Percentiles rank a stretch among this genome's conserved stretches.
Conservation (phyloP, 2,888 invertebrate genomes). For the Chouioia cunea region DNA sequence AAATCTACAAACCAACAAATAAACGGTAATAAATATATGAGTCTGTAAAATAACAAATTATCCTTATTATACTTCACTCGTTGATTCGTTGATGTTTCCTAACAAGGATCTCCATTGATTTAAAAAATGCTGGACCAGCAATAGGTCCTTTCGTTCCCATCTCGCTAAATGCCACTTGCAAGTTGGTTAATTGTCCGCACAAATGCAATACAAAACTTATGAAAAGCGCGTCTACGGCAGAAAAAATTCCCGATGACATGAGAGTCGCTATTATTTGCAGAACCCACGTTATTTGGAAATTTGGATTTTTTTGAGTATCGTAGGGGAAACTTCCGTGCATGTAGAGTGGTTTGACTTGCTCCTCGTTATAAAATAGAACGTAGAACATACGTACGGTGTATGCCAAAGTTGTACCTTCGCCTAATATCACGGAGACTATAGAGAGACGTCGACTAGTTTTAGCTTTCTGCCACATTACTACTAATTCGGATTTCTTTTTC, state of each 20-base stretch:
- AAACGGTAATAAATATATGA: too few relatives aligned
- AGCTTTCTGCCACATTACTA: constrained; percentile 22
- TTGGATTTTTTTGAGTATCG: constrained; percentile 49
- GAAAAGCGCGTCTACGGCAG: constrained; percentile 53
- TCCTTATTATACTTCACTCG: constrained; percentile 2
- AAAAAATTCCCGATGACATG: constrained; percentile 50
- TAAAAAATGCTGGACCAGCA: background rate
- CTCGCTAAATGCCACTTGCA: background rate
- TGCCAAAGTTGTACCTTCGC: constrained; percentile 6
- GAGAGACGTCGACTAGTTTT: constrained; percentile 9
- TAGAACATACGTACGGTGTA: too few relatives aligned
- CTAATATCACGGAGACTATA: constrained; percentile 6
- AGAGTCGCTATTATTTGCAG: constrained; percentile 52
- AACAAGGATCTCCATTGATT: background rate
- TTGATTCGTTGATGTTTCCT: constrained; percentile 2
- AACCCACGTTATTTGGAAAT: constrained; percentile 53
- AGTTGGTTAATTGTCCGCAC: constrained; percentile 54
- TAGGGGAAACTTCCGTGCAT: constrained; percentile 52
- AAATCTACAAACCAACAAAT: too few relatives aligned
- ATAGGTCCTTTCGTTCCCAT: background rate
- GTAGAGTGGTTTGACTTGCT: constrained; percentile 16
- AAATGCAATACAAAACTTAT: constrained; percentile 55
- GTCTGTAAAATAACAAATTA: too few relatives aligned
- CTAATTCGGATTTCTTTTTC: constrained; percentile 3
- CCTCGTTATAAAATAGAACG: too few relatives aligned